Conservation (phyloP, 2,888 invertebrate species). For the Noctua pronuba region DNA sequence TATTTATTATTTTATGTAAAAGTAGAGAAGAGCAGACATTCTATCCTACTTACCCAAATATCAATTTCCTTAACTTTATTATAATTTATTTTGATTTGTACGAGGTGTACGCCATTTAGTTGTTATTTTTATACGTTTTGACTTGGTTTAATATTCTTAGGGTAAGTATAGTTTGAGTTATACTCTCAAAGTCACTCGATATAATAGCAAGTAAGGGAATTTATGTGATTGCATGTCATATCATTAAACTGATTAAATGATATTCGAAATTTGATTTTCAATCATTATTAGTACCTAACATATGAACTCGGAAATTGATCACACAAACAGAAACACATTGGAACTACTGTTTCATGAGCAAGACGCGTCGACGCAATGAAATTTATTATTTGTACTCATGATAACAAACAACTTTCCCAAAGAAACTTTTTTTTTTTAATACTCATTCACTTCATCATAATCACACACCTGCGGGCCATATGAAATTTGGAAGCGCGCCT, state of each 20-base stretch:
- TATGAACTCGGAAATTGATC: constrained; percentile 7
- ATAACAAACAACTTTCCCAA: too few relatives aligned
- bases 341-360: neutral
- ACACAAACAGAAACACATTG: neutral
- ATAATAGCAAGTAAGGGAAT: constrained; percentile 71
- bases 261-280: constrained; percentile 72
- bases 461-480: too few relatives aligned
- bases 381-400: too few relatives aligned
- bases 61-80: constrained; percentile 10
- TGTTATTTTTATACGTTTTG: constrained; percentile 43
- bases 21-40: constrained; percentile 2
- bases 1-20: constrained; percentile 28
- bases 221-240: constrained; percentile 84
- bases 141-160: constrained; percentile 40
- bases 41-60: neutral
- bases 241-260: constrained; percentile 81
- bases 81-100: constrained; percentile 23
- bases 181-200: constrained; percentile 51
- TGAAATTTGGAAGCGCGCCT: too few relatives aligned
- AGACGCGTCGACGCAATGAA: neutral
- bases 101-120: constrained; percentile 18
- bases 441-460: too few relatives aligned
- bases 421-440: too few relatives aligned
- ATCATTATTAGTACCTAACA: constrained; percentile 45
- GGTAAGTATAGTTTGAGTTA: constrained; percentile 29